Conservation (phyloP, 2,797 vertebrate species). For the Catostomus latipinnis region DNA sequence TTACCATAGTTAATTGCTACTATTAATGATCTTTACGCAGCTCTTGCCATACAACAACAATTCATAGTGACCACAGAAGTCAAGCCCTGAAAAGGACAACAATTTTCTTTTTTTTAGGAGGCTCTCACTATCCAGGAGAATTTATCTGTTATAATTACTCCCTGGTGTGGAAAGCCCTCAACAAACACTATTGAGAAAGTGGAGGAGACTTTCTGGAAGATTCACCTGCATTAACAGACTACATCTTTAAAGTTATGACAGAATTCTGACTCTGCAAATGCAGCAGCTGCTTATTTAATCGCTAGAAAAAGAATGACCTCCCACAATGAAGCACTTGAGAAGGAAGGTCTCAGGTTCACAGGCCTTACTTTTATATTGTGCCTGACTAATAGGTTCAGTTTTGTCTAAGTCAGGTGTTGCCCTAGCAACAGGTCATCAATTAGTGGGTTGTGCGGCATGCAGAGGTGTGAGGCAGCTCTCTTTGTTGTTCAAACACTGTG, state of each 20-base stretch:
- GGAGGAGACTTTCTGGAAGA: conserved; percentile 71
- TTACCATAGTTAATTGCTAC: too few relatives aligned
- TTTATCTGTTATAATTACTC: conserved; percentile 77
- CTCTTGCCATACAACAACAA: too few relatives aligned
- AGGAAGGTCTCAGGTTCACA: conserved; percentile 17
- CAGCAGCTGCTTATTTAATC: conserved; percentile 1
- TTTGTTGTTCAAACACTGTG: conserved; percentile 29
- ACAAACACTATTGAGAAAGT: conserved; percentile 66
- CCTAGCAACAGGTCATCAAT: conserved; percentile 48
- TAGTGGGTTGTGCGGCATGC: neutral
- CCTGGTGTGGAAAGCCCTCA: conserved; percentile 66
- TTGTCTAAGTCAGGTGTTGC: conserved; percentile 43
- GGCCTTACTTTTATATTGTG: neutral
- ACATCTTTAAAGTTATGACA: conserved; percentile 75
- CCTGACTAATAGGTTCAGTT: conserved; percentile 16
- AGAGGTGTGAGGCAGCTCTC: conserved; percentile 1
- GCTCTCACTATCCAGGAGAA: conserved; percentile 67
- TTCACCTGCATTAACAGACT: conserved; percentile 68
- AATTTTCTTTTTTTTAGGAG: conserved; percentile 54
- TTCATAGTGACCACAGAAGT: too few relatives aligned
- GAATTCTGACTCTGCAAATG: neutral
- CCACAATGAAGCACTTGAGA: conserved; percentile 7
- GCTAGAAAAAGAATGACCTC: neutral
- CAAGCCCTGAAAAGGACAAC: neutral
- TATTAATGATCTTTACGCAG: too few relatives aligned